Evolutionary conservation across 2,888 invertebrate species (phyloP).

Genomic region (Lypha dubia): DNA sequence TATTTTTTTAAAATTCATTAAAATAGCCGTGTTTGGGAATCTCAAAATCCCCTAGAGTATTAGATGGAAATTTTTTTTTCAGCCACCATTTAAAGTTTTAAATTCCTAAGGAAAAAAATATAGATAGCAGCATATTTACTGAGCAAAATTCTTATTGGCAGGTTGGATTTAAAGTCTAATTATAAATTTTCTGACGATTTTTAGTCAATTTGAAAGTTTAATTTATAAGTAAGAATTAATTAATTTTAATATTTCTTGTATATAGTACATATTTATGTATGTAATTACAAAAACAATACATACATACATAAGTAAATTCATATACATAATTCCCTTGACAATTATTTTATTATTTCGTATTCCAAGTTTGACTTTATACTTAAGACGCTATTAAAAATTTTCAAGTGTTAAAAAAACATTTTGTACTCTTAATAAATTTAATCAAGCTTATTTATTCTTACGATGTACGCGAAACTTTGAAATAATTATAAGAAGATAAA

Average conservation of each 20-base stretch:
- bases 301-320: background rate
- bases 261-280: no score
- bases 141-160: background rate
- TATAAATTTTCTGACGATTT: background rate
- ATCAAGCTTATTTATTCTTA: no score
- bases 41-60: slow-evolving; percentile 52
- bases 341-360: background rate
- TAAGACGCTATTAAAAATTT: background rate
- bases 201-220: background rate
- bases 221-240: background rate
- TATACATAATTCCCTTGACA: background rate
- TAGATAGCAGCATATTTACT: background rate
- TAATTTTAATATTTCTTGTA: background rate
- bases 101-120: slow-evolving; percentile 32
- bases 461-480: no score
- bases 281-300: background rate
- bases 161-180: background rate
- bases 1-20: slow-evolving; percentile 60
- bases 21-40: slow-evolving; percentile 55
- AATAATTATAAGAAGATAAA: no score
- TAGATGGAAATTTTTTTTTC: slow-evolving; percentile 51
- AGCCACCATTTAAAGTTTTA: slow-evolving; percentile 16
- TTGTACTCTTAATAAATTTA: no score
- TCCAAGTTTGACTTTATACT: background rate
- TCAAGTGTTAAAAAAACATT: no score